These are phyloP conservation scores for Ptyas mucosa DNA, from an alignment of 2,113 vertebrate genomes.

Conservation along the genomic window DNA sequence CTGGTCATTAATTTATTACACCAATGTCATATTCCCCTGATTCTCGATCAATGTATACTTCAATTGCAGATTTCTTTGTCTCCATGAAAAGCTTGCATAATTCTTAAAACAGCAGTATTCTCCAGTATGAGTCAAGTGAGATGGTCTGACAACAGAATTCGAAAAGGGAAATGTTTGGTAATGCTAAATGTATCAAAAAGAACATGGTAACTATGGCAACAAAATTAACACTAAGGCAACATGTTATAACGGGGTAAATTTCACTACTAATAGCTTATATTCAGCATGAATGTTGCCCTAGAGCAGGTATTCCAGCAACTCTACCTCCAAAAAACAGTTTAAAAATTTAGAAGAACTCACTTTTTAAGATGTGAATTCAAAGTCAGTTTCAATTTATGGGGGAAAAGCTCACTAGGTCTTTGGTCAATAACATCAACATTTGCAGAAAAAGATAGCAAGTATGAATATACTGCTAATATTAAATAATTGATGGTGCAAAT, in stretches of 20 bases:
- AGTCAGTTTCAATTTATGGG: background rate
- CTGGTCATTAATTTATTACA: background rate
- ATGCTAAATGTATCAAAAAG: constrained; percentile 22
- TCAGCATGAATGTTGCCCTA: background rate
- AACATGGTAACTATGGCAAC: constrained; percentile 29
- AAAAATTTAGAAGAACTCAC: background rate
- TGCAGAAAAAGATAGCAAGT: background rate
- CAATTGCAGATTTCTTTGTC: background rate
- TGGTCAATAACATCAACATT: background rate
- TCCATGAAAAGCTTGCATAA: constrained; percentile 33
- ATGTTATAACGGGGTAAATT: constrained; percentile 19
- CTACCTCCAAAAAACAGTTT: background rate
- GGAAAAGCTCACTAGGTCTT: background rate
- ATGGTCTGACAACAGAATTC: background rate
- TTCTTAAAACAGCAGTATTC: background rate
- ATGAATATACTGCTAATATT: background rate
- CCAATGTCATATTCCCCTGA: background rate
- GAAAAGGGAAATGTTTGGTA: constrained; percentile 21
- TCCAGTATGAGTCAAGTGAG: background rate
- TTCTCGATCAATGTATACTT: background rate
- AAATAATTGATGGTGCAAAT: background rate
- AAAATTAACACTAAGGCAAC: constrained; percentile 28
- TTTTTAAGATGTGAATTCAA: background rate
- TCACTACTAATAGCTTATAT: constrained; percentile 18
- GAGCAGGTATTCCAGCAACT: constrained; percentile 6